Conservation (phyloP, 1,140 invertebrate genomes). For the Ceratosolen fusciceps region DNA sequence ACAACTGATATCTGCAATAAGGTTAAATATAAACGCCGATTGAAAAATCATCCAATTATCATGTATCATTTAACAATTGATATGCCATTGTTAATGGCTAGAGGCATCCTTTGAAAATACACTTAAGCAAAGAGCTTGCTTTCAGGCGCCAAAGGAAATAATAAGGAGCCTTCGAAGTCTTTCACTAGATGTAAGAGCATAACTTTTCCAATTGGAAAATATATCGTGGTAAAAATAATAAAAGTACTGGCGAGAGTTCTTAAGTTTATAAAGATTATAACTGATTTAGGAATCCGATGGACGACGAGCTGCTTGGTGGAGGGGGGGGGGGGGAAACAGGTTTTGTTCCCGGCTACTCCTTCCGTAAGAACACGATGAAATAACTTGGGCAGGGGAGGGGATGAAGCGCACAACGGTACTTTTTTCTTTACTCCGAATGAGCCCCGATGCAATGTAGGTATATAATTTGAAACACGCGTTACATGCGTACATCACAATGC, state of each 20-base stretch:
- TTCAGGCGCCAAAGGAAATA: no score
- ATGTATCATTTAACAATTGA: no score
- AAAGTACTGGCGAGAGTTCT: neutral
- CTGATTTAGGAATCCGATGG: neutral
- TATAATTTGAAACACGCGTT: constrained; percentile 34
- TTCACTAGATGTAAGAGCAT: no score
- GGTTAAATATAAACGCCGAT: no score
- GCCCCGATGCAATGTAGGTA: neutral
- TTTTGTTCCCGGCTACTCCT: constrained; percentile 20
- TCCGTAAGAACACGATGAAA: neutral
- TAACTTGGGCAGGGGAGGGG: constrained; percentile 33
- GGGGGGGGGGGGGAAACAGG: constrained; percentile 40
- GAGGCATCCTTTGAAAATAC: no score
- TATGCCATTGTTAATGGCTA: no score
- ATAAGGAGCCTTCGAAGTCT: no score
- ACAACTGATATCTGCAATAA: no score
- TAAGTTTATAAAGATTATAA: neutral
- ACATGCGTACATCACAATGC: constrained; percentile 8
- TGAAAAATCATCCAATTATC: no score
- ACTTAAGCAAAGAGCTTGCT: no score
- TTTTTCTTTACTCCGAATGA: constrained; percentile 36
- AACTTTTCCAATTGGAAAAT: no score
- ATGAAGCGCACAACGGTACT: constrained; percentile 48
- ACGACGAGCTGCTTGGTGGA: no score
- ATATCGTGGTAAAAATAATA: neutral